Base-by-base conservation (phyloP, 2,113 vertebrate genomes). In the Sakesphorus luctuosus region DNA sequence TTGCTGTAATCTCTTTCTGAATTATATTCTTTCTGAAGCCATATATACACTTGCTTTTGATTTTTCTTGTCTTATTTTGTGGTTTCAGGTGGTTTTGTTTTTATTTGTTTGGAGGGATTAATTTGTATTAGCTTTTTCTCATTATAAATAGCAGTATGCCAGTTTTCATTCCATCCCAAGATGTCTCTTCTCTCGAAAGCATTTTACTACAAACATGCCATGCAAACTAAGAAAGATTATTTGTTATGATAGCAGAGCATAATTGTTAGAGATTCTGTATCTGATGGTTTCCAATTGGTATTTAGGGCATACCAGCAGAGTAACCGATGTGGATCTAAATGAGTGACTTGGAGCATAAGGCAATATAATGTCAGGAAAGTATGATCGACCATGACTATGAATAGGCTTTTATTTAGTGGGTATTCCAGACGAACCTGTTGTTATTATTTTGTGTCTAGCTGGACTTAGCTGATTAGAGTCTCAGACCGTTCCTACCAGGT, bases 281-380 rank as follows among this genome's bases (percentile, higher is more conserved):
- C 52, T 89, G 67, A 63, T 87, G 65, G 46, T 81, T 93, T 87
- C 61, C 89, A 95, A 94, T 18, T 94, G 90, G 44, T 92, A 62
- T 91, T 96, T 97, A 89, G 76, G 56, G 56, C 36, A 79, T 33
- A 79, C 16, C 43, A 83, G 58, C 25, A 35, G 56, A 87, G 76
- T 59, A 96, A 61, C 67, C 80, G 68, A 89, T 91, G 52, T 89
- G 67, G 21, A 59, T 74, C 52, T 93, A 87, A 96, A 80, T 62
- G 63, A 75, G 44, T 92, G 86, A 88, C 84, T 87, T 68, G 43
- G 23, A 93, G 56, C 78, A 78, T 92, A 94, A 96, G 80, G 90
- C 67, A 89, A 38, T 44, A 61, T 18, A 66, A 62, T 90, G 58
- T 85, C 91, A 89, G 74, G 49, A n/a, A 92, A 79, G 24, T 66